Evolutionary conservation across 2,113 vertebrate species (phyloP).

Genomic region (Hyperopisus bebe): DNA sequence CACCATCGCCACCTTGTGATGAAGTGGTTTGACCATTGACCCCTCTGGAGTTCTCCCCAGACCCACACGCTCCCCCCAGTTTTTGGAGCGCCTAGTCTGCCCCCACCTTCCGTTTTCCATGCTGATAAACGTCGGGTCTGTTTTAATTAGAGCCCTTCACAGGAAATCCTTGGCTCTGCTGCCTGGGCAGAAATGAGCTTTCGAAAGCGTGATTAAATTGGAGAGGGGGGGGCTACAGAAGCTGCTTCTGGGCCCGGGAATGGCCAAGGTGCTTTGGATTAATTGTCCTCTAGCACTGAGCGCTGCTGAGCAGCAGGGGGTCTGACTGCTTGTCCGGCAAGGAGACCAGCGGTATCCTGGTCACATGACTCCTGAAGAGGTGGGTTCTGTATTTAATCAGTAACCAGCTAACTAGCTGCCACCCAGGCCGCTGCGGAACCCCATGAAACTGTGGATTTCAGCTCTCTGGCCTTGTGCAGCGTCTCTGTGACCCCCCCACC

Average conservation of each 20-base stretch:
- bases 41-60: not conserved
- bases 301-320: not conserved
- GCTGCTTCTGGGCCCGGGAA: not conserved
- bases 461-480: not conserved
- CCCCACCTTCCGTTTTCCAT: not conserved
- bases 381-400: not conserved
- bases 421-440: not conserved
- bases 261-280: not conserved
- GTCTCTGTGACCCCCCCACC: not conserved
- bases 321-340: not conserved
- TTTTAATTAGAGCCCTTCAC: slow-evolving; percentile 8
- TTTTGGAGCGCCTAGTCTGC: too few relatives aligned
- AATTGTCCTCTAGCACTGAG: not conserved
- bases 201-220: not conserved
- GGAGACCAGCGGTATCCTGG: not conserved
- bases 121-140: not conserved
- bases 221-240: not conserved
- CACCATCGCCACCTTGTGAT: too few relatives aligned
- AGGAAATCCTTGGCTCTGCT: not conserved
- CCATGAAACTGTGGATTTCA: not conserved
- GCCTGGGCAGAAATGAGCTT: not conserved
- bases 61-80: not conserved
- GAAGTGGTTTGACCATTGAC: not conserved
- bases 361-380: not conserved
- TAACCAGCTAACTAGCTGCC: not conserved